Percentiles rank a stretch among this genome's conserved stretches.
Conservation (phyloP, 2,797 vertebrate species). For the Leontocebus nigricollis region DNA sequence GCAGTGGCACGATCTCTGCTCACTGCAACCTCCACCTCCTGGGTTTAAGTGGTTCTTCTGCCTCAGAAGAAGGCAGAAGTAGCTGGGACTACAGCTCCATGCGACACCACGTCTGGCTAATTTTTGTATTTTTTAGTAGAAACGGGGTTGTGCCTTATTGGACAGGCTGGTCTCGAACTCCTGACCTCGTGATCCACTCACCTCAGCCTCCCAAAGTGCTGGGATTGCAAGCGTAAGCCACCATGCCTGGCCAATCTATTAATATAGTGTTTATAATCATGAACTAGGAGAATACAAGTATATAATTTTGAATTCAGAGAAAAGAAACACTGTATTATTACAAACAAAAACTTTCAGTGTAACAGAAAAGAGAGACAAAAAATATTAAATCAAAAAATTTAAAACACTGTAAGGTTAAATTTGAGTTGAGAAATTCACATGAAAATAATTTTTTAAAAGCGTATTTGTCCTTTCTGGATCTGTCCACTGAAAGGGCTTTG, state of each 20-base stretch:
- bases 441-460: not conserved
- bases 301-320: not conserved
- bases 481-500: not conserved
- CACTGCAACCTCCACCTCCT: too few relatives aligned
- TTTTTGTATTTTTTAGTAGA: too few relatives aligned
- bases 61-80: too few relatives aligned
- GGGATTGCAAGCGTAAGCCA: too few relatives aligned
- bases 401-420: not conserved
- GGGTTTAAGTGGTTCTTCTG: too few relatives aligned
- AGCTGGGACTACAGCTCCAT: too few relatives aligned
- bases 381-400: not conserved
- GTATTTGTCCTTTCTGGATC: not conserved
- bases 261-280: not conserved
- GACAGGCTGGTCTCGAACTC: too few relatives aligned
- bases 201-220: too few relatives aligned
- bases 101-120: too few relatives aligned
- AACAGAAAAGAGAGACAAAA: not conserved
- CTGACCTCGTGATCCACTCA: too few relatives aligned
- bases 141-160: too few relatives aligned
- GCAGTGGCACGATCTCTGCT: too few relatives aligned
- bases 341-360: not conserved
- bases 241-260: not conserved
- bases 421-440: not conserved
- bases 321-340: not conserved
- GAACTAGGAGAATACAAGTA: not conserved